These are phyloP conservation scores for Bruchidius siliquastri DNA, from an alignment of 2,888 invertebrate genomes.

Conservation along the genomic window DNA sequence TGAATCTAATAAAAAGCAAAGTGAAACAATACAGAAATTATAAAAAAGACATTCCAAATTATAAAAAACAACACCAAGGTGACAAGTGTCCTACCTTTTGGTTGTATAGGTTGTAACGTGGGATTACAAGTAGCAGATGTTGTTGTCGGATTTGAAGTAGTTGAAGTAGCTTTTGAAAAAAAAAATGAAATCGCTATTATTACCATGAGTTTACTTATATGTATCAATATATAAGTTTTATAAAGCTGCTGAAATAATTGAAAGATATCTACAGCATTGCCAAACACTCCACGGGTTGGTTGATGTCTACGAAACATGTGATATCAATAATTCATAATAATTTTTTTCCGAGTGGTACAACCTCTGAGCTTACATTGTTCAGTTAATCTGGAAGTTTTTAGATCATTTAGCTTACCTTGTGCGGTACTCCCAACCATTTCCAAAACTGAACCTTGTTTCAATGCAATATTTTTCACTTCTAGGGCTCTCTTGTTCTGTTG, in stretches of 20 bases:
- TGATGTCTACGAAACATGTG: no score
- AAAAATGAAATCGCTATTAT: conserved; percentile 8
- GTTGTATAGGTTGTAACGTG: conserved; percentile 41
- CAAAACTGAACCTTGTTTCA: conserved; percentile 47
- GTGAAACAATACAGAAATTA: neutral
- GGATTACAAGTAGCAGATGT: conserved; percentile 29
- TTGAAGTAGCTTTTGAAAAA: conserved; percentile 37
- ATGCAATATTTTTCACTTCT: conserved; percentile 50
- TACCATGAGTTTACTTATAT: neutral
- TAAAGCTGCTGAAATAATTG: no score
- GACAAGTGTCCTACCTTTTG: conserved; percentile 41
- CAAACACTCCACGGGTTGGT: no score
- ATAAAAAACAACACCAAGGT: conserved; percentile 1
- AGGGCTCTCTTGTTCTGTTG: conserved; percentile 74
- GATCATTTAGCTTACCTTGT: conserved; percentile 52
- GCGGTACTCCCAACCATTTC: conserved; percentile 53
- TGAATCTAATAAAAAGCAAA: neutral
- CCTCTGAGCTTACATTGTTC: no score
- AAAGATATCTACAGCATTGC: no score
- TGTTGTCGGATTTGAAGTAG: conserved; percentile 41
- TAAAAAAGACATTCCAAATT: neutral
- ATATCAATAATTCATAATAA: no score
- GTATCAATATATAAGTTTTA: no score
- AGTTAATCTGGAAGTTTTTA: no score
- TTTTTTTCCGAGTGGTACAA: no score